A percentile compares a stretch with the other conserved stretches of the same genome.
phyloP scores from a whole-genome alignment of 35 echinoderm and acorn worm genomes.

The Ophiothrix spiculata region DNA sequence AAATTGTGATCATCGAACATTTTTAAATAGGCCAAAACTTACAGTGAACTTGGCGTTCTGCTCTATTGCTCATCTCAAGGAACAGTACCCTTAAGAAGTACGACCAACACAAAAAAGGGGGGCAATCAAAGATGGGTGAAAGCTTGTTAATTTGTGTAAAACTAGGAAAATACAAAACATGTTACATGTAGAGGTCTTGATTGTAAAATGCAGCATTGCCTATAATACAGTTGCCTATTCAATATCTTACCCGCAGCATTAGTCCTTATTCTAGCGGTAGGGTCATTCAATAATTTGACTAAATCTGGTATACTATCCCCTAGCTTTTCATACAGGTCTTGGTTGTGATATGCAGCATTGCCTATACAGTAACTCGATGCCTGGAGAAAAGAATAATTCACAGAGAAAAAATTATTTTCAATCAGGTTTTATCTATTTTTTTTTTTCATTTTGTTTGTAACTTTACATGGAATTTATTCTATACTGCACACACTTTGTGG shows the following conservation, averaged over 20 bases:
- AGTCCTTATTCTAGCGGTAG: slow-evolving; percentile 69
- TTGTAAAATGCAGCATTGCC: neutral
- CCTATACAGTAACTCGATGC: slow-evolving; percentile 90
- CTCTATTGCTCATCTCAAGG: too few relatives aligned
- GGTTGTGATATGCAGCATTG: slow-evolving; percentile 93
- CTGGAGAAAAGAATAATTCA: slow-evolving; percentile 18
- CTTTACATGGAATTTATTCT: too few relatives aligned
- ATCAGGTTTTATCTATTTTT: too few relatives aligned
- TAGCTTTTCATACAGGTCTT: slow-evolving; percentile 69
- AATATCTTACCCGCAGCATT: slow-evolving; percentile 84
- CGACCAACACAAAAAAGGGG: neutral
- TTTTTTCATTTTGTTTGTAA: too few relatives aligned
- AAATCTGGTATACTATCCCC: slow-evolving; percentile 67
- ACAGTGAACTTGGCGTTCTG: too few relatives aligned
- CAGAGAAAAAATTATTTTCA: too few relatives aligned
- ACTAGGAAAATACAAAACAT: neutral
- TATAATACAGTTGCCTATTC: neutral
- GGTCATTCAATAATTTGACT: slow-evolving; percentile 73
- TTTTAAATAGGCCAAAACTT: too few relatives aligned
- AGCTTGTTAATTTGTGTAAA: neutral
- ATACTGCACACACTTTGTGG: too few relatives aligned
- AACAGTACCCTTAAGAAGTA: neutral
- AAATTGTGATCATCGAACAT: too few relatives aligned
- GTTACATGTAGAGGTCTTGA: neutral
- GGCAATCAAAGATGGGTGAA: neutral